Base-by-base conservation (phyloP, 30 jellyfish, hydroid and myxozoan species). In the Aurelia coerulea region DNA sequence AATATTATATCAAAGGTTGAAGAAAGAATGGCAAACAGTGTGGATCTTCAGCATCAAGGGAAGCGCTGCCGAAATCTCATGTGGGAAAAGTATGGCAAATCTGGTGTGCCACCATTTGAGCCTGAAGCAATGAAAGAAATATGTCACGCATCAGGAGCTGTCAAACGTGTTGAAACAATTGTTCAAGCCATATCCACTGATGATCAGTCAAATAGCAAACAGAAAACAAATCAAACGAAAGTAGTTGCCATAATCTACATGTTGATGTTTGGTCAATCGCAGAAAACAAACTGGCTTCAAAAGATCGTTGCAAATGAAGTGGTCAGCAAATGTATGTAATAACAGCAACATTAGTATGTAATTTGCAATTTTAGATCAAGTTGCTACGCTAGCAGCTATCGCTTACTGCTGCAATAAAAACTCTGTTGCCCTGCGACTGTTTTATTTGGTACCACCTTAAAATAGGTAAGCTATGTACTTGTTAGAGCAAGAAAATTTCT, bases 201-300 rank as follows among this genome's bases (percentile, higher is more conserved):
- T 33, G 78, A 56, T 29, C 78, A 68, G 17, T 68, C 78, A 18
- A 19, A 29, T 29, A 68, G 35, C 50, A 68, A 29, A 68, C 0
- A 23, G 37, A 34, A 15, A 39, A 13, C 78, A 15, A 68, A 68
- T 68, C 56, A 68, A 34, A 68, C 1, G 51, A 68, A 68, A 34
- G 78, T 68, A 19, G 78, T 68, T 68, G 78, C 78, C 29, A 34
- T 68, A 19, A 51, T 68, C 37, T 68, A 15, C 35, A 68, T 68
- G 29, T 34, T 68, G 29, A 68, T 68, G 78, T 68, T 68, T 68
- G 78, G 78, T 1, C 78, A 68, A 29, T 68, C 78, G 0, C 78
- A 68, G 0, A 68, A 68, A 2, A 34, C 56, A 39, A 13, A 68
- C 50, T 68, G 78, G 29, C 7, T 39, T 15, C 37, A 68, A 68